Evolutionary conservation across 2,888 invertebrate genomes (phyloP).

Genomic region (Crocallis elinguaria): DNA sequence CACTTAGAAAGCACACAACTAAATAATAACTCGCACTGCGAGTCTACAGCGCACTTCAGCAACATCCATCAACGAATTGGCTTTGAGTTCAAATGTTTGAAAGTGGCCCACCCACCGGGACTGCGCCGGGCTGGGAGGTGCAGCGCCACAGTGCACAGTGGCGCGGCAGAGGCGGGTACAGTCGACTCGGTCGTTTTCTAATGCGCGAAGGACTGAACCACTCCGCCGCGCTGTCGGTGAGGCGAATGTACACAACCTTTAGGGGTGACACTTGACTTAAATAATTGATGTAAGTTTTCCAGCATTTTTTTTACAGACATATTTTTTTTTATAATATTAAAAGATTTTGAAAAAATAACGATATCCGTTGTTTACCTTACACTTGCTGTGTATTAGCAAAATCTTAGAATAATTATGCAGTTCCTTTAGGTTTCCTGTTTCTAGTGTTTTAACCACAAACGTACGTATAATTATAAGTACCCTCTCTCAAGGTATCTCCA

Average conservation of each 20-base stretch:
- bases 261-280: background rate
- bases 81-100: constrained; percentile 22
- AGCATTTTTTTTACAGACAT: too few species aligned
- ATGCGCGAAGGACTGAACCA: background rate
- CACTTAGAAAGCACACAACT: constrained; percentile 5
- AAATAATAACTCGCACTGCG: constrained; percentile 1
- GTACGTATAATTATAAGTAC: too few species aligned
- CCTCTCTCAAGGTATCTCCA: too few species aligned
- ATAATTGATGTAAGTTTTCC: background rate
- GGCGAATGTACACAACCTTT: background rate
- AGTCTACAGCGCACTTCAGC: constrained; percentile 17
- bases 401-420: too few species aligned
- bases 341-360: too few species aligned
- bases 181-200: too few species aligned
- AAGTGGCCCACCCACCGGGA: constrained; percentile 4
- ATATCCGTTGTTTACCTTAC: too few species aligned
- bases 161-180: background rate
- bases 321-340: too few species aligned
- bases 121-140: background rate
- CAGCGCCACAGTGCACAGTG: background rate
- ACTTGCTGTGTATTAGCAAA: too few species aligned
- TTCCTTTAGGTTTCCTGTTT: too few species aligned
- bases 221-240: background rate
- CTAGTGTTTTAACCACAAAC: too few species aligned
- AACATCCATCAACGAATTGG: constrained; percentile 33